phyloP scores from a whole-genome alignment of 2,888 invertebrate species.

The Timandra comae region DNA sequence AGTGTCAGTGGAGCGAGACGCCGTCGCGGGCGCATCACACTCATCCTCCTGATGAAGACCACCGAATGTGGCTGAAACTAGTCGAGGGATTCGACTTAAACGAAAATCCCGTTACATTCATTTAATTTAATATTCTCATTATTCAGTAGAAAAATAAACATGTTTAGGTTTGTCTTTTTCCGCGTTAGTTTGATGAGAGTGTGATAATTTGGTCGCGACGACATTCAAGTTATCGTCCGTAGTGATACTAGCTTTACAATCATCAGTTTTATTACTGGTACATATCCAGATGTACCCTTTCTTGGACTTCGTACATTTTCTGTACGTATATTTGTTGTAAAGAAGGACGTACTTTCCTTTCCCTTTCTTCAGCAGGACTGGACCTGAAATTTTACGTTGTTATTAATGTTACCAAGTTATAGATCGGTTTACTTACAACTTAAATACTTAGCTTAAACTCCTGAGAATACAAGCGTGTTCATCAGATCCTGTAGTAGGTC shows the following conservation, averaged over 20 bases:
- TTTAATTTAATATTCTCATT: too few species aligned
- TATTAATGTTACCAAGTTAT: too few species aligned
- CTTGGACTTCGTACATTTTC: conserved; percentile 52
- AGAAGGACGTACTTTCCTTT: conserved; percentile 48
- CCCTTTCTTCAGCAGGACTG: conserved; percentile 54
- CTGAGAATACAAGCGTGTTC: too few species aligned
- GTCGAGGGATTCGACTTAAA: too few species aligned
- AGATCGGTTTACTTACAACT: too few species aligned
- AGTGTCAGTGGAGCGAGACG: too few species aligned
- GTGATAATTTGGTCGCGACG: conserved; percentile 39
- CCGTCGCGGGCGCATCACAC: too few species aligned
- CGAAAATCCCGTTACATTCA: too few species aligned
- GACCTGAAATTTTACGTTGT: conserved; percentile 50
- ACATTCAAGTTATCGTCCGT: conserved; percentile 56
- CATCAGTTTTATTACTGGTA: conserved; percentile 44
- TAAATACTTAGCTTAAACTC: too few species aligned
- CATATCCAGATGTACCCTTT: conserved; percentile 65
- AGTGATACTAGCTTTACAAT: conserved; percentile 43
- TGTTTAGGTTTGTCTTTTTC: conserved; percentile 49
- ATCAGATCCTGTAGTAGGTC: too few species aligned
- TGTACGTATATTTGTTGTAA: conserved; percentile 45
- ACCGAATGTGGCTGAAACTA: too few species aligned
- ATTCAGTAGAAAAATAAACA: conserved; percentile 56
- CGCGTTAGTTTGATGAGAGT: conserved; percentile 41
- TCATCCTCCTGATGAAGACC: too few species aligned